Evolutionary conservation across 2,113 vertebrate genomes (phyloP), one percentile per base, ranked within the genome.

Genomic region (Myiozetetes cayanensis): DNA sequence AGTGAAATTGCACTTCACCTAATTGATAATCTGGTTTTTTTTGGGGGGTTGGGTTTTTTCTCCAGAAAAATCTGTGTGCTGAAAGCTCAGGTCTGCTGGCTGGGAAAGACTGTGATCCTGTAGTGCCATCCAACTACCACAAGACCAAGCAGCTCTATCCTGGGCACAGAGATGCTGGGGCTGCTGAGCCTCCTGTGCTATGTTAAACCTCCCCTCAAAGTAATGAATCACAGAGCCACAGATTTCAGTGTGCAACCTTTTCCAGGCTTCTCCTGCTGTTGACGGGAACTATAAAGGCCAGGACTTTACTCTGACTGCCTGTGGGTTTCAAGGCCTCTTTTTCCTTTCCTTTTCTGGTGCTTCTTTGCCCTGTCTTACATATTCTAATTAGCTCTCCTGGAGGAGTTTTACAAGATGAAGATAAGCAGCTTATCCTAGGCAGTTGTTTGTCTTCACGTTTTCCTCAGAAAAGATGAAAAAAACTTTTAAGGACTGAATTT

Each of bases 391-490:
- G 86, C 44, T 87, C 81, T 97, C 49, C 63, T 92, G 91, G 62
- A 82, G 89, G 61, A 93, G 87, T 96, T 96, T 94, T 94, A 91
- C 72, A 86, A 94, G 78, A 91, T n/a, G 73, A 91, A 94, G 91
- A 90, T 94, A 96, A 95, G 75, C 1, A 83, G 71, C 61, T 94
- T 94, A 91, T 80, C 75, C 74, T 35, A 61, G 62, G 71, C 46
- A 44, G 70, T 93, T 85, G 92, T 91, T 96, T 96, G 80, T 91
- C 77, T 89, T 85, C 80, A 67, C 68, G 14, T 93, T 95, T 94
- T 95, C 28, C 46, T 71, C 1, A 2, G 55, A 61, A 87, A n/a
- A 85, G 44, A 87, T 43, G 27, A 12, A 89, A 72, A 88, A 65
- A 56, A 2, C 46, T 91, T 76, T 39, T 50, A 78, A 61, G 35